phyloP scores from a whole-genome alignment of 2,113 vertebrate genomes.

The Chaetodon auriga region DNA sequence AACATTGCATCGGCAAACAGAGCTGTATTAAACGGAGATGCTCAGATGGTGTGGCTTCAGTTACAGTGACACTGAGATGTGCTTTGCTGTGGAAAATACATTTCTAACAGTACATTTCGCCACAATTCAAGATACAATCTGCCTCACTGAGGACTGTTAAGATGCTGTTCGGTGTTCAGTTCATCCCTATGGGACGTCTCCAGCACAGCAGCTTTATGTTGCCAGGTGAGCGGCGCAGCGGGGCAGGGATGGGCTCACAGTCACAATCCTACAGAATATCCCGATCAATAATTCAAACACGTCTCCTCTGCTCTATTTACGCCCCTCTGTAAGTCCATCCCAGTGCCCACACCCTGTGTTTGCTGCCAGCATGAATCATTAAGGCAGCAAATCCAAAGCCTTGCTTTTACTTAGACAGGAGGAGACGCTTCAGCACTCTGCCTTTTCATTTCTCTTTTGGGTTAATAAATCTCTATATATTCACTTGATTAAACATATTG shows the following conservation, averaged over 20 bases:
- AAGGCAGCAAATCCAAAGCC: conserved; percentile 47
- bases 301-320: conserved; percentile 60
- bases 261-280: conserved; percentile 47
- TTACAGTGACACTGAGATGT: neutral
- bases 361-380: conserved; percentile 60
- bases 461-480: neutral
- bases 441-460: neutral
- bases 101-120: neutral
- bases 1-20: conserved; percentile 38
- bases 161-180: conserved; percentile 7
- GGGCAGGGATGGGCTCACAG: conserved; percentile 6
- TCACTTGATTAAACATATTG: neutral
- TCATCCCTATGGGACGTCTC: conserved; percentile 36
- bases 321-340: conserved; percentile 28
- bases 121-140: neutral
- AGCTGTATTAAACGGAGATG: conserved; percentile 7
- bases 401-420: conserved; percentile 33
- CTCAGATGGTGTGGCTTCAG: neutral
- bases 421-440: neutral
- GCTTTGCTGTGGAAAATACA: conserved; percentile 18
- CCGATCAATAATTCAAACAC: conserved; percentile 76
- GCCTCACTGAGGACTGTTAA: conserved; percentile 5
- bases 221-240: conserved; percentile 53
- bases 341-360: conserved; percentile 38
- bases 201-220: conserved; percentile 41